Base-by-base conservation (phyloP, 2,797 vertebrate species). In the Melanotaenia boesemani region DNA sequence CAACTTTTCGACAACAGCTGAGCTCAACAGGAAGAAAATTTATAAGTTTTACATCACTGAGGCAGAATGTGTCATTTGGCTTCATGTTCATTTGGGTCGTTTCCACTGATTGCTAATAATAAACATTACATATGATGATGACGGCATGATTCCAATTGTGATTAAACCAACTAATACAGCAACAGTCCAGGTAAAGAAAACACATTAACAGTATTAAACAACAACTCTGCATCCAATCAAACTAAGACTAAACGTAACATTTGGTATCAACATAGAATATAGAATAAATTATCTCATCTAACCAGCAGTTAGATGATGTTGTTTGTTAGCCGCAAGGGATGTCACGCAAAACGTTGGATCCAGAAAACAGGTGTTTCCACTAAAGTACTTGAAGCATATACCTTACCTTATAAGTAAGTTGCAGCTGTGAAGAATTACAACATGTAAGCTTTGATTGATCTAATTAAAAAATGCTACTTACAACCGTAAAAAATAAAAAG, bases 381-480 rank as follows among this genome's bases (percentile, higher is more conserved):
- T 20, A 20, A 16, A 16, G 18, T 62, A 50, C 32, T 44, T 9
- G 50, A 63, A 65, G 41, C 60, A 65, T 26, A 76, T 30, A 34
- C 32, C 28, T 30, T 34, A 34, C 32, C 6, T 60, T 26, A 50
- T 20, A 55, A 55, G n/a, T 50, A 48, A 37, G 52, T 34, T 36
- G 18, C 28, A 55, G 30, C 44, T 46, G 41, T 56, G 15, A 60
- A 57, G 34, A 22, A 24, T n/a, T 15, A 52, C 7, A 41, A 16
- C 15, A 63, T 18, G 11, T n/a, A 50, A 62, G 11, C 3, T 56
- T 41, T 22, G 56, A 67, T 34, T 28, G 30, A 59, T 22, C 1
- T 5, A 76, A 66, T 59, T n/a, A 50, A 30, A 30, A 67, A 67
- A 26, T 36, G 48, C 22, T 62, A 34, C 60, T 30, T 37, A 6